Base-by-base conservation (phyloP, 2,888 invertebrate genomes). In the Polyploca ridens region DNA sequence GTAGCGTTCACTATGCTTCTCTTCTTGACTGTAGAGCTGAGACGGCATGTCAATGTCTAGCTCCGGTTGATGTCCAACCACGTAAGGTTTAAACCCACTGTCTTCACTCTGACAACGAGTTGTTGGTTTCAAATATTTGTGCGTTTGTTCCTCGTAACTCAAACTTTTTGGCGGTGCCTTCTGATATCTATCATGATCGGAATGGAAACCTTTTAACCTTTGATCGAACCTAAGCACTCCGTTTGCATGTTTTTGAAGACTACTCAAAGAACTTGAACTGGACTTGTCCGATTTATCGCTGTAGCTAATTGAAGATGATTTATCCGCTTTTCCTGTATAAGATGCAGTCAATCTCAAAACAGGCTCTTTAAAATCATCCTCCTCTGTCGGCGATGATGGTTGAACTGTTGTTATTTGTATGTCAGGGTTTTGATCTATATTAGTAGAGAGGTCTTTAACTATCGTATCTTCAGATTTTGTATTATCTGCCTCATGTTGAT, bases 41-140 rank as follows among this genome's bases (percentile, higher is more conserved):
- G 94, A 94, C 14, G 94, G 94, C 85, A 93, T 91, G 71, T 94
- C 95, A 65, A 95, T 95, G 57, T 95, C 94, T 65, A 95, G 92
- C 74, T 94, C 94, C 1, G 92, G 92, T 69, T 94, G 92, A 8
- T 95, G 94, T 60, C 91, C 88, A 10, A 85, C 87, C 68, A 86
- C 86, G 69, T 91, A 91, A 35, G 88, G 89, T 72, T 91, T 90
- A 69, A 90, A 93, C 7, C 88, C 92, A 70, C 93, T 94, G 66
- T 96, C 95, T 84, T 95, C 95, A 73, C 96, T 96, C 82, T 95
- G 95, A 77, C 95, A 95, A 16, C 95, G 90, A 68, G 92, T 86
- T 0, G 95, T 93, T 66, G 95, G 92, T 78, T 94, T 95, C 2
- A 91, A 76, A 66, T 94, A 91, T 67, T 93, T 92, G 19, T 87